Percentiles rank a stretch among this genome's conserved stretches.
These are phyloP conservation scores for Drosophila robusta DNA, from an alignment of 2,888 invertebrate species.

Conservation along the genomic window DNA sequence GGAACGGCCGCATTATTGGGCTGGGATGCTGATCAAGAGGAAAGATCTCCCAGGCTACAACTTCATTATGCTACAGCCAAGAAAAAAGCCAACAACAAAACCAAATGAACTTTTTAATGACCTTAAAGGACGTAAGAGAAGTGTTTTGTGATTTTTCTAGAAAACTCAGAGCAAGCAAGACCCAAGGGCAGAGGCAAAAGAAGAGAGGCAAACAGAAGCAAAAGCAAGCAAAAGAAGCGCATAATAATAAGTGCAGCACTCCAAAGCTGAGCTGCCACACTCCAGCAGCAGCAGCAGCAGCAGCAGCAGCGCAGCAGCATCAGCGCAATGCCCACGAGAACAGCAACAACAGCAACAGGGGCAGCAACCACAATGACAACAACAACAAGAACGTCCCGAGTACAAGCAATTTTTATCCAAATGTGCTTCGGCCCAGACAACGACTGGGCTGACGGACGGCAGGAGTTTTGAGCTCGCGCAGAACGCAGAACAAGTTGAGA, in stretches of 20 bases:
- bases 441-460: conserved; percentile 11
- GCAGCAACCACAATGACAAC: conserved; percentile 25
- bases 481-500: conserved; percentile 14
- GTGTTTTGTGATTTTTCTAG: conserved; percentile 69
- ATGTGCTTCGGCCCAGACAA: conserved; percentile 46
- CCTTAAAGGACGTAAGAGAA: conserved; percentile 82
- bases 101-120: conserved; percentile 74
- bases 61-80: conserved; percentile 1
- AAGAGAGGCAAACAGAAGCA: conserved; percentile 51
- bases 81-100: not conserved
- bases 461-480: conserved; percentile 19
- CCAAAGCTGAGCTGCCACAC: conserved; percentile 59
- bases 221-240: conserved; percentile 50
- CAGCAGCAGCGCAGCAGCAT: conserved; percentile 32
- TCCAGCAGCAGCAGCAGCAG: conserved; percentile 38
- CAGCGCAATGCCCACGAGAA: conserved; percentile 15
- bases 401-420: conserved; percentile 71
- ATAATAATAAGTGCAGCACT: conserved; percentile 80
- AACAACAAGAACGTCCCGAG: conserved; percentile 30
- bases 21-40: not conserved
- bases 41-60: not conserved
- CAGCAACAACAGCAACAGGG: conserved; percentile 12
- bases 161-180: conserved; percentile 40
- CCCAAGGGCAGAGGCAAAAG: conserved; percentile 26
- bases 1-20: not conserved